Percentiles rank a stretch among this genome's conserved stretches.
Evolutionary conservation across 2,113 vertebrate genomes (phyloP).

Genomic region (Perognathus longimembris): DNA sequence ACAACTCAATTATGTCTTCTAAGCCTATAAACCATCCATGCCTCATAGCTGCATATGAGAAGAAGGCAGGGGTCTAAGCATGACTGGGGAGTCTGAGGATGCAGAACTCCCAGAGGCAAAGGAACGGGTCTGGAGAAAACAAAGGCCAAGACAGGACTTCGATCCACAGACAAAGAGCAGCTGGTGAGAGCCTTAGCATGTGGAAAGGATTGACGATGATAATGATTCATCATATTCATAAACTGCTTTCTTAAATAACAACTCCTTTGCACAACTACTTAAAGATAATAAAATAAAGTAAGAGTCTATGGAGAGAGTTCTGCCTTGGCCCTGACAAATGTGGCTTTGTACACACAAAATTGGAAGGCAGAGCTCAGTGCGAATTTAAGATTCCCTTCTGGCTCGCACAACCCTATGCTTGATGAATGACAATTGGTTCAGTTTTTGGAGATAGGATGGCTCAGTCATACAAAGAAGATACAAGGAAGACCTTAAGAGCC

Average conservation of each 20-base stretch:
- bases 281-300: no score
- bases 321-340: neutral
- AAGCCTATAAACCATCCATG: constrained; percentile 76
- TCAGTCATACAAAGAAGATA: neutral
- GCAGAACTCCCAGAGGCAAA: no score
- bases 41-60: neutral
- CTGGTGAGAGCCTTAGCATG: neutral
- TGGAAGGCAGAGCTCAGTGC: accelerated
- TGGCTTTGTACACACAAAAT: neutral
- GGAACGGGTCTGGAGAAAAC: neutral
- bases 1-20: constrained; percentile 86
- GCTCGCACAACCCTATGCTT: neutral
- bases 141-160: neutral
- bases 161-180: accelerated
- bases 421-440: neutral
- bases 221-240: no score
- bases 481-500: neutral
- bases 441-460: neutral
- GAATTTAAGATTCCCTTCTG: neutral
- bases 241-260: no score
- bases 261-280: no score
- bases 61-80: neutral
- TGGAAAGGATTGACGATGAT: no score
- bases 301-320: no score
- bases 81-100: no score